Percentiles rank a stretch among this genome's conserved stretches.
These are phyloP conservation scores for Dipodomys spectabilis DNA, from an alignment of 2,113 vertebrate genomes.

Conservation along the genomic window DNA sequence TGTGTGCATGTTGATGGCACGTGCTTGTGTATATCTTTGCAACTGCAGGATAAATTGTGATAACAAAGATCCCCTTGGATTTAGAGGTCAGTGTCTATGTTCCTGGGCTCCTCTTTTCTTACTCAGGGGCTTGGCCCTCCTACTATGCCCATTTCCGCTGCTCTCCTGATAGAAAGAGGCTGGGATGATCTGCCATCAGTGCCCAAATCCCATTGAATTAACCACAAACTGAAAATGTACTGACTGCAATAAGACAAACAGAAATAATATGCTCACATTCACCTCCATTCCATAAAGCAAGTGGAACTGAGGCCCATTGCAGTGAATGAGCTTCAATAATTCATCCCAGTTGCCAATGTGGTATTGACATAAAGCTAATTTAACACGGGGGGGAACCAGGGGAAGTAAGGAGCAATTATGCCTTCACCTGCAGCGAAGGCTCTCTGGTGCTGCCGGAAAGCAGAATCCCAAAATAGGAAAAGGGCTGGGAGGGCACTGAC, in stretches of 20 bases:
- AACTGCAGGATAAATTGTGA: not conserved
- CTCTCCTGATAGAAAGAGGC: constrained; percentile 11
- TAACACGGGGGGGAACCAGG: constrained; percentile 58
- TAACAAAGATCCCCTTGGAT: not conserved
- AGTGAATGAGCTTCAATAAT: constrained; percentile 76
- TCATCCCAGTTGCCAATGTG: constrained; percentile 68
- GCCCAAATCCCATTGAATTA: constrained; percentile 53
- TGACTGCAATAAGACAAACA: constrained; percentile 61
- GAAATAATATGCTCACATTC: constrained; percentile 66
- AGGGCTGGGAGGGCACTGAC: not conserved
- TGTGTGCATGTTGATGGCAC: not conserved
- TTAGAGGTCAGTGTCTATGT: not conserved
- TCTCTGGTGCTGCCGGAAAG: constrained; percentile 6
- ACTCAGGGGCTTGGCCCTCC: not conserved
- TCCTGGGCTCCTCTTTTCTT: not conserved
- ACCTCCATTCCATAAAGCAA: constrained; percentile 65
- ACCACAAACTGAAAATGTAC: constrained; percentile 61
- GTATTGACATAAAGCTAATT: constrained; percentile 79
- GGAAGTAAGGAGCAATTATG: constrained; percentile 60
- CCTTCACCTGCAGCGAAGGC: constrained; percentile 42
- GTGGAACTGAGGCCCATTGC: constrained; percentile 56
- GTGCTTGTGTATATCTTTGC: not conserved
- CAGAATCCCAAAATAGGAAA: constrained; percentile 27
- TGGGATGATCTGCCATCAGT: constrained; percentile 27
- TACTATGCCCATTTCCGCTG: not conserved